Base-by-base conservation (phyloP, 2,888 invertebrate species). In the Anthrax anthrax region DNA sequence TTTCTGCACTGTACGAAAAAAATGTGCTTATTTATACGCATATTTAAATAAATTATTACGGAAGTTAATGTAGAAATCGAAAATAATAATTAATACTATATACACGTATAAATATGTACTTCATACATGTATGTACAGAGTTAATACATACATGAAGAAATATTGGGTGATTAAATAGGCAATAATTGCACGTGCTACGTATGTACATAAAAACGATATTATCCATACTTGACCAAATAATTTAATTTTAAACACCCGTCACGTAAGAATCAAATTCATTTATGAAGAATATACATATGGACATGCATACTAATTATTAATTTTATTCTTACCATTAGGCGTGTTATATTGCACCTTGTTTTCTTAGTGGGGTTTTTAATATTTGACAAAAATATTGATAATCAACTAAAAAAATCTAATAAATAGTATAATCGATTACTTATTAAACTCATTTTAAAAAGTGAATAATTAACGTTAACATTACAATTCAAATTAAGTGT, bases 401-500 rank as follows among this genome's bases (percentile, higher is more conserved):
- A 23, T 23, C 29, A 32, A 32, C 8, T 12, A 42, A 40, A 39
- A 42, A 46, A 48, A 43, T 42, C 37, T 48, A 48, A 50, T 50
- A 50, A 48, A 50, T 48, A 50, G 44, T 39, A 37, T 41, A 43
- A 41, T 39, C 14, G 37, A 47, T 40, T 44, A 65, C 67, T 67
- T 68, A 67, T 37, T 36, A 23, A 49, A 18, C 17, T 32, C 47
- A 43, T 43, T 44, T 16, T 39, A 19, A 18, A 23, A 9, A 32
- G 29, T 32, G 12, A 32, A 12, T 32, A 32, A 32, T 32, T 32
- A 32, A 32, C 13, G 29, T 6, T 8, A 23, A 23, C 23, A n/a
- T n/a, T 23, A 23, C 23, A 4, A 23, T 8, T 23, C 23, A 23
- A 23, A 42, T 32, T 37, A 42, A 42, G n/a, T 19, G 5, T 42